A percentile compares a stretch with the other conserved stretches of the same genome.
These are phyloP conservation scores for Chiloscyllium plagiosum DNA, from an alignment of 2,113 vertebrate genomes.

Conservation along the genomic window DNA sequence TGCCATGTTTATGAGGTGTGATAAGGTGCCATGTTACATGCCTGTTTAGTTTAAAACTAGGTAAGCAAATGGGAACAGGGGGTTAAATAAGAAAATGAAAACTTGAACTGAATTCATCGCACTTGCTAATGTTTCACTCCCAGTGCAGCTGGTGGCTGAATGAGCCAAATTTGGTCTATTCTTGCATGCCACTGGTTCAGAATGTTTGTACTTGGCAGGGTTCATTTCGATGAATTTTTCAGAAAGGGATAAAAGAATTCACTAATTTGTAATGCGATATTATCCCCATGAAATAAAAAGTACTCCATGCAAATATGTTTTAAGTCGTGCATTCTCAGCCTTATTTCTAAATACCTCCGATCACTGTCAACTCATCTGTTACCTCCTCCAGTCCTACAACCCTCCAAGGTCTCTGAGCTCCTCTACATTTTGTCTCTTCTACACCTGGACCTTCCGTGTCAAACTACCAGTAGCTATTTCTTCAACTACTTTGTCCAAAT, in stretches of 20 bases:
- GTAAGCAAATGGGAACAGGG: background rate
- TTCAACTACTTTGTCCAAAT: too few relatives aligned
- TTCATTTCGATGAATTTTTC: background rate
- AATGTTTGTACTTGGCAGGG: background rate
- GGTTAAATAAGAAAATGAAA: background rate
- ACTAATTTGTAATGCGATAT: background rate
- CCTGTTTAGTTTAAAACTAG: background rate
- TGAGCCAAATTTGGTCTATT: background rate
- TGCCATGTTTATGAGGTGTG: background rate
- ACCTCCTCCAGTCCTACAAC: background rate
- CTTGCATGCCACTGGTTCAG: background rate
- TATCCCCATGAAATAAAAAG: background rate
- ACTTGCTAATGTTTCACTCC: background rate
- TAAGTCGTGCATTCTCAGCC: background rate
- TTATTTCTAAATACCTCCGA: background rate
- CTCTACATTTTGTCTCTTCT: background rate
- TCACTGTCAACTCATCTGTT: background rate
- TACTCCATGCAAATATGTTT: background rate
- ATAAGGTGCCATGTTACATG: background rate
- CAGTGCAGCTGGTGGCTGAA: background rate
- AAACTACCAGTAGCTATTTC: background rate
- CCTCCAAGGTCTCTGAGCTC: background rate
- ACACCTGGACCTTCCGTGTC: background rate
- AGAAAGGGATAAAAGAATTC: conserved; percentile 1
- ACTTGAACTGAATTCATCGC: background rate